A percentile compares a stretch with the other conserved stretches of the same genome.
These are phyloP conservation scores for Protaetia brevitarsis DNA, from an alignment of 1,140 invertebrate genomes.

Conservation along the genomic window DNA sequence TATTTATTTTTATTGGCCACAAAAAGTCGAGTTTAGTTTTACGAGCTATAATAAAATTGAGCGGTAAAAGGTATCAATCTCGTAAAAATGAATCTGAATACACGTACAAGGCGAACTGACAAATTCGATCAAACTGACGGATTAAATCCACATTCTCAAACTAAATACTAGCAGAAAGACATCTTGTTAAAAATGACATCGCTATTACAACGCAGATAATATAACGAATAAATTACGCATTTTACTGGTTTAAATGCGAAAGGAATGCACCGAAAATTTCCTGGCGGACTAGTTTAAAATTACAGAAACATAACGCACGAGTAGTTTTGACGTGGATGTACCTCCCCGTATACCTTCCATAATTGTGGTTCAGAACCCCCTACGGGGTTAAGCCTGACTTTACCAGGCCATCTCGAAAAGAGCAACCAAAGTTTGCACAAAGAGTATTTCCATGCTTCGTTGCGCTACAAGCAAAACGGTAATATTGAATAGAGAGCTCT, in stretches of 20 bases:
- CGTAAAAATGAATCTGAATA: conserved; percentile 17
- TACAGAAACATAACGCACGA: not conserved
- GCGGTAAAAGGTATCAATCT: conserved; percentile 16
- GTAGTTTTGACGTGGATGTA: conserved; percentile 16
- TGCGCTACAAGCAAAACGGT: conserved; percentile 16
- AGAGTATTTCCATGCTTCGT: conserved; percentile 19
- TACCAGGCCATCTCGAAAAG: not conserved
- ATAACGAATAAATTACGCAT: not conserved
- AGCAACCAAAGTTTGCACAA: conserved; percentile 23
- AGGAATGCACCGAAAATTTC: not conserved
- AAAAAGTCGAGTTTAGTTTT: conserved; percentile 18
- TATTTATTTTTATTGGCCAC: conserved; percentile 18
- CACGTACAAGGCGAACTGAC: not conserved
- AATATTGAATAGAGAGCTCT: conserved; percentile 12
- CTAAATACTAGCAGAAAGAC: no score
- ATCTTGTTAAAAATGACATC: not conserved
- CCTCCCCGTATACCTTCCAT: conserved; percentile 17
- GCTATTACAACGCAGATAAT: not conserved
- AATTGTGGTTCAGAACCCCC: conserved; percentile 20
- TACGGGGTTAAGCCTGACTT: conserved; percentile 16
- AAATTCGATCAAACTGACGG: not conserved
- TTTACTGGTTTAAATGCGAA: not conserved
- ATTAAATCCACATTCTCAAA: not conserved
- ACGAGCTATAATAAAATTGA: conserved; percentile 12
- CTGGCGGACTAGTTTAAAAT: not conserved